Evolutionary conservation across 2,888 invertebrate genomes (phyloP), one percentile per base, ranked within the genome.

Genomic region (Pemphredon lugubris): DNA sequence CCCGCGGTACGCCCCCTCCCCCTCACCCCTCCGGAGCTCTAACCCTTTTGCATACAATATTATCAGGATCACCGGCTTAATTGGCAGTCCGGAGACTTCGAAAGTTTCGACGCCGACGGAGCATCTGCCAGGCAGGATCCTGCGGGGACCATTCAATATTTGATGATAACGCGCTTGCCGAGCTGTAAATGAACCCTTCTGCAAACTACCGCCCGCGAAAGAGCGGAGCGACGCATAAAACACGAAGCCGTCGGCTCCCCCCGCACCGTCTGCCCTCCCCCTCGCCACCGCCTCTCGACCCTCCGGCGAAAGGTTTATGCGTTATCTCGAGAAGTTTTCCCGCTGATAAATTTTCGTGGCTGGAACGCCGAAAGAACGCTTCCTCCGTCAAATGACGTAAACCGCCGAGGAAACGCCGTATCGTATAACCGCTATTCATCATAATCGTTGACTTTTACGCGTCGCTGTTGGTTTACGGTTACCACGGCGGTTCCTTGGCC

Each of bases 81-180:
- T 64, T 65, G 71, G 50, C 34, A 51, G 7, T 30, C n/a, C 9
- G 30, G 9, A 40, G n/a, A 14, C 18, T 32, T 45, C 11, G 20
- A 14, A 55, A 60, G 60, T 61, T 53, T 7, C 23, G 44, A 20
- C 45, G 23, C 39, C 45, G 34, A 30, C 57, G 34, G 20, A 13
- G 26, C 45, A 32, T 58, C 58, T 18, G 21, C 58, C 42, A 30
- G 13, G 20, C 58, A 21, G 16, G 26, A 58, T 55, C 54, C 73
- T 59, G 37, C 26, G 26, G 72, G 66, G 67, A 72, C 61, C 74
- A 71, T 71, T 76, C 75, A 80, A 80, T 80, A 77, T 77, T 72
- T 54, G 73, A 79, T 65, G 73, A 73, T 74, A 74, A 75, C 61
- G 70, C 60, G 64, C 54, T 44, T 54, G 51, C 59, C 60, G 65